phyloP scores from a whole-genome alignment of 30 jellyfish, hydroid and myxozoan genomes.

The Euphysa ruthae region DNA sequence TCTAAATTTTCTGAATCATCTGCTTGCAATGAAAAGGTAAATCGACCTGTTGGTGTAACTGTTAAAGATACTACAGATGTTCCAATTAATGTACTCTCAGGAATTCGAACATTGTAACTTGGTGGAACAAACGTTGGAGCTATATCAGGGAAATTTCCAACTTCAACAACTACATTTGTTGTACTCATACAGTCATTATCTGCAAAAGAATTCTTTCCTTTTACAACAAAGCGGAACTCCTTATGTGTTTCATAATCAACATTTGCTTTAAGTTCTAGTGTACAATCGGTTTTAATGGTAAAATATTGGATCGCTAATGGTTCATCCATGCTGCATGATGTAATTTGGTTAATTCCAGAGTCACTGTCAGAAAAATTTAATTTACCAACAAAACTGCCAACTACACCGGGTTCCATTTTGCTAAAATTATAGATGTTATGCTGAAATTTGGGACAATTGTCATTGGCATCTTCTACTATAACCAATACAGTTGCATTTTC shows the following conservation, averaged over 20 bases:
- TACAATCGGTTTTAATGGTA: conserved; percentile 1
- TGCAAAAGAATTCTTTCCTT: conserved; percentile 30
- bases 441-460: conserved; percentile 55
- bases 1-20: neutral
- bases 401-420: conserved; percentile 35
- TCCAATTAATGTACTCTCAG: conserved; percentile 30
- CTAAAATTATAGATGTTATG: conserved; percentile 10
- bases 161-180: conserved; percentile 17
- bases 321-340: neutral
- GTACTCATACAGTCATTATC: conserved; percentile 11
- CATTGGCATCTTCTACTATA: conserved; percentile 56
- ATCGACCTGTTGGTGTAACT: neutral
- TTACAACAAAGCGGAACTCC: conserved; percentile 7
- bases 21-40: neutral
- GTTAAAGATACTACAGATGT: conserved; percentile 3
- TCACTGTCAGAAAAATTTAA: neutral
- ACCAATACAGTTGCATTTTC: conserved; percentile 44
- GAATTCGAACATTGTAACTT: conserved; percentile 1
- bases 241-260: conserved; percentile 22
- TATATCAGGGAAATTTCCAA: conserved; percentile 11
- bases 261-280: neutral
- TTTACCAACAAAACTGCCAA: conserved; percentile 2
- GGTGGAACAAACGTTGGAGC: conserved; percentile 8
- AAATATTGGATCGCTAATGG: conserved; percentile 19
- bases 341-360: neutral